Evolutionary conservation across 1,140 invertebrate species (phyloP), one percentile per base, ranked within the genome.

Genomic region (Drosophila orosa): DNA sequence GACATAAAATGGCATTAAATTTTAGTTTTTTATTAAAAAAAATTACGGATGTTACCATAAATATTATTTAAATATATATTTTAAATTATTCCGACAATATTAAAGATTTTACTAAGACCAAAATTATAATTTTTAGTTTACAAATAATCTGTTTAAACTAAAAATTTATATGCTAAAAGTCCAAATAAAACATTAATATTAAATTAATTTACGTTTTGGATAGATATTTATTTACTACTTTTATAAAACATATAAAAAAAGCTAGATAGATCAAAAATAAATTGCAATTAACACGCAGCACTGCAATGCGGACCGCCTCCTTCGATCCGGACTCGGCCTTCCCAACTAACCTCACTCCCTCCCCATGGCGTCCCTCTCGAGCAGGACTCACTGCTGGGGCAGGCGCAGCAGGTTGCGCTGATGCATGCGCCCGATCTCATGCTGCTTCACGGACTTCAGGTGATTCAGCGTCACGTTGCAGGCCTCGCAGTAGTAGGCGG

Each of bases 401-500:
- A 78, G 13, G 19, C 44, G 40, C 17, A 65, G 33, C 29, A 84
- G 9, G 17, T 62, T 80, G 63, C 73, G 82, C 0, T 27, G 52
- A 79, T 95, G 95, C 48, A 93, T 93, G 74, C 95, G 95, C 56
- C 95, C 95, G 15, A 93, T 93, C 52, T 95, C 91, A 73, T 95
- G 95, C 63, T 95, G 93, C 8, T 92, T 92, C 67, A 95, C 94
- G 37, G 93, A 93, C 56, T 90, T 91, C 76, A 94, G 93, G 13
- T 94, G 94, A 77, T 94, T 94, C 27, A 95, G 81, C 8, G 94
- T 94, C 5, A 94, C 74, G 83, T 95, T 94, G 85, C 95, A 95
- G 3, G 92, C 91, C 8, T 94, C 92, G 69, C 95, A 95, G 77
- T 95, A 95, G 89, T 93, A 95, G 71, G 93, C 92, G 89, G 93